These are phyloP conservation scores for Seriola dumerili DNA, from an alignment of 2,113 vertebrate species.

Conservation along the genomic window DNA sequence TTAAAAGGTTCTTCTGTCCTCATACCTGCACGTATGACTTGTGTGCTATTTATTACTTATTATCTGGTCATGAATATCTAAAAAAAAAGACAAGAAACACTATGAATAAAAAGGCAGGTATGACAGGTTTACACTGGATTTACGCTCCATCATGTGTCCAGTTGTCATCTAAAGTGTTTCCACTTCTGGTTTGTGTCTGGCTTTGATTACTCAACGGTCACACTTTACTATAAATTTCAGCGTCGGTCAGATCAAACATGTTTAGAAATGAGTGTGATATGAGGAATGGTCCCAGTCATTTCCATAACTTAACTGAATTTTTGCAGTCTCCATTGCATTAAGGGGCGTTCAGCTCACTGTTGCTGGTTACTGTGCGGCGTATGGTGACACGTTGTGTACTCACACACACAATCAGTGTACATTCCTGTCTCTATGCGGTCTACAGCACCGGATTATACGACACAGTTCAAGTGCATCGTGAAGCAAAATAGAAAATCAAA, in stretches of 20 bases:
- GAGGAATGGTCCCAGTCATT: conserved; percentile 44
- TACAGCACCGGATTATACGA: not conserved
- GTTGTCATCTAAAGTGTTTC: conserved; percentile 67
- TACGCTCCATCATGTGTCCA: conserved; percentile 49
- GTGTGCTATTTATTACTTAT: not conserved
- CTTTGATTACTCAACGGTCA: conserved; percentile 47
- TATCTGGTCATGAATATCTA: not conserved
- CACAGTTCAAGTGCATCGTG: conserved; percentile 14
- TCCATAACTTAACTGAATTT: conserved; percentile 37
- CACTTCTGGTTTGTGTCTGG: conserved; percentile 60
- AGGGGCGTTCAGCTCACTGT: conserved; percentile 29
- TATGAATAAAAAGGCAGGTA: conserved; percentile 13
- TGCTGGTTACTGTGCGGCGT: conserved; percentile 6
- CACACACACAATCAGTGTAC: conserved; percentile 22
- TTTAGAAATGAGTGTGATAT: conserved; percentile 47
- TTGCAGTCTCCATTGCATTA: conserved; percentile 14
- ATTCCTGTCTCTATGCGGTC: conserved; percentile 7
- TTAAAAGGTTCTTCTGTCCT: not conserved
- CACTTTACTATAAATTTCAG: conserved; percentile 58
- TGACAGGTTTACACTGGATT: conserved; percentile 40
- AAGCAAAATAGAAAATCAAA: not conserved
- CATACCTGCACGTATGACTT: not conserved
- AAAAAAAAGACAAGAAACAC: not conserved
- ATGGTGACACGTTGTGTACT: conserved; percentile 29
- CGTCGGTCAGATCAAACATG: conserved; percentile 47